Percentiles rank a stretch among this genome's conserved stretches.
Conservation (phyloP, 2,113 vertebrate genomes). For the Haplochromis vanheusdeni region DNA sequence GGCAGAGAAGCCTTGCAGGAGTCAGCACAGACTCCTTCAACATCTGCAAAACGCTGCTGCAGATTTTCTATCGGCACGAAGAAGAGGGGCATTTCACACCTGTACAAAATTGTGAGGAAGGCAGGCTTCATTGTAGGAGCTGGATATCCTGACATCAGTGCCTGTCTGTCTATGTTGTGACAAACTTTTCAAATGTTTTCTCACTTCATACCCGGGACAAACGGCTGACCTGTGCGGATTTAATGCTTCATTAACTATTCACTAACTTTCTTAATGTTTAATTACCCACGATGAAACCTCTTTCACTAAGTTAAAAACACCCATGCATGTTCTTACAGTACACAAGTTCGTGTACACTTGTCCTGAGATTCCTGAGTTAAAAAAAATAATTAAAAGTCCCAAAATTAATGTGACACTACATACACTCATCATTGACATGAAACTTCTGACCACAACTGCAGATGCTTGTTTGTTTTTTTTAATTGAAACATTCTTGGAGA, state of each 20-base stretch:
- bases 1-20: neutral
- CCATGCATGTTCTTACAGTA: neutral
- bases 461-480: neutral
- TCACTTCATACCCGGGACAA: neutral
- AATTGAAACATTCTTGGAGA: neutral
- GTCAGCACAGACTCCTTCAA: neutral
- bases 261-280: neutral
- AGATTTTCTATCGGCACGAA: neutral
- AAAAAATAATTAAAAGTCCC: neutral
- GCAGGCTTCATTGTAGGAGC: neutral
- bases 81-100: neutral
- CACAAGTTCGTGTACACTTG: neutral
- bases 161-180: neutral
- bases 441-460: neutral
- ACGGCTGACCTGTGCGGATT: accelerated
- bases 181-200: neutral
- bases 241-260: neutral
- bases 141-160: neutral
- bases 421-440: neutral
- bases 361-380: neutral
- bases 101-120: neutral
- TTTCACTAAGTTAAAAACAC: neutral
- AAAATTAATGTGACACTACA: neutral
- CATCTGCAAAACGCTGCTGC: neutral
- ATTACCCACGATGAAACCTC: neutral